Evolutionary conservation across 1,140 invertebrate species (phyloP).

Genomic region (Babylonia areolata): DNA sequence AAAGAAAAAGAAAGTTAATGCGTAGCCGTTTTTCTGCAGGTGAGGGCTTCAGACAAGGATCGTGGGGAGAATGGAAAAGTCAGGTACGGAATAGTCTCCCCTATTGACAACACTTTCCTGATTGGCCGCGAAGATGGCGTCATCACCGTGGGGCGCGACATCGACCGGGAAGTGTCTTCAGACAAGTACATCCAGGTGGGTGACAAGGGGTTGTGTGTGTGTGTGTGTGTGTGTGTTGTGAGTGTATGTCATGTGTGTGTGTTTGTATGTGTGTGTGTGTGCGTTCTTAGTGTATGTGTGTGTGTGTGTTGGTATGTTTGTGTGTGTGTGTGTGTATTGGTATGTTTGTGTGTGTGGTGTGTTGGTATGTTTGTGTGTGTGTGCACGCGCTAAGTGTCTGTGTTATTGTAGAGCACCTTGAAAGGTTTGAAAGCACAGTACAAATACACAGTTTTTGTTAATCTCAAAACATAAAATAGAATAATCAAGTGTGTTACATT

Average conservation of each 20-base stretch:
- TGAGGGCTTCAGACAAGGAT: constrained; percentile 64
- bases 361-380: too few relatives aligned
- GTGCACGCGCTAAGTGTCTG: background rate
- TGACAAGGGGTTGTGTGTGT: background rate
- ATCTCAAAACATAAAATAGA: too few relatives aligned
- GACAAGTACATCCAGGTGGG: constrained; percentile 45
- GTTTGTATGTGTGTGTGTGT: too few relatives aligned
- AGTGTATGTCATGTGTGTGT: too few relatives aligned
- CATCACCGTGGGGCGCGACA: constrained; percentile 41
- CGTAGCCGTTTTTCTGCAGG: constrained; percentile 55
- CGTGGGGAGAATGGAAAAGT: constrained; percentile 58
- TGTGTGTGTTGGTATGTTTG: too few relatives aligned
- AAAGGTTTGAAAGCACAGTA: too few relatives aligned
- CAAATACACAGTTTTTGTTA: background rate
- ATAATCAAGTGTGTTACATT: too few relatives aligned
- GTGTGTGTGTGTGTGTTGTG: too few relatives aligned
- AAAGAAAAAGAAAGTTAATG: too few relatives aligned
- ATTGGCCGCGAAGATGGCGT: constrained; percentile 48
- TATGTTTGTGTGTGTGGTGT: too few relatives aligned
- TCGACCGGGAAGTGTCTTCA: constrained; percentile 49
- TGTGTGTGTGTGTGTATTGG: too few relatives aligned
- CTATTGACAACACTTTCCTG: constrained; percentile 40
- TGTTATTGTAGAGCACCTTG: background rate
- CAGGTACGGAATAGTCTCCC: constrained; percentile 45
- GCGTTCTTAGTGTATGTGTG: too few relatives aligned